Conservation (phyloP, 2,888 invertebrate genomes). For the Nemotelus pantherinus region DNA sequence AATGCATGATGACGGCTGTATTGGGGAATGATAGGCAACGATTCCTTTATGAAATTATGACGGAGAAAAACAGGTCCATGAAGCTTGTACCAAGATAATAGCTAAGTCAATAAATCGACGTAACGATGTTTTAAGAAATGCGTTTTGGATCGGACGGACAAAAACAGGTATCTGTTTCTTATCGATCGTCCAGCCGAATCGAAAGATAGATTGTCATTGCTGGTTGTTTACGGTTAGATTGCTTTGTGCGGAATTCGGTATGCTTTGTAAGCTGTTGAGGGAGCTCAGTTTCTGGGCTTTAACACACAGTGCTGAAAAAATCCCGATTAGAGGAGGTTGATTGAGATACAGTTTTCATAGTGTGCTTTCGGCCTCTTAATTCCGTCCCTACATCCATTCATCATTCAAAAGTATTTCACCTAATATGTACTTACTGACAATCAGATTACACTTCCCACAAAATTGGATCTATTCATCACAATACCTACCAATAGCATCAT, state of each 20-base stretch:
- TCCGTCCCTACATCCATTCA: no score
- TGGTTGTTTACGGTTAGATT: neutral
- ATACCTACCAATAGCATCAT: neutral
- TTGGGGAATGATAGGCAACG: conserved; percentile 38
- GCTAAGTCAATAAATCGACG: conserved; percentile 41
- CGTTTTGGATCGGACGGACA: neutral
- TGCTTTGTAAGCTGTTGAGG: no score
- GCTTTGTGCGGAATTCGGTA: neutral
- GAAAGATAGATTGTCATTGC: conserved; percentile 1
- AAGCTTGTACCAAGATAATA: conserved; percentile 23
- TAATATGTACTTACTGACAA: neutral
- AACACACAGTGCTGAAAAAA: no score
- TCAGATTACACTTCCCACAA: conserved; percentile 18
- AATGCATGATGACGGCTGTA: conserved; percentile 16
- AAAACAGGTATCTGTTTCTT: conserved; percentile 32
- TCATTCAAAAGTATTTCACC: no score
- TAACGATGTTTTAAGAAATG: neutral
- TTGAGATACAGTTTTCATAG: no score
- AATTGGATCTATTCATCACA: conserved; percentile 18
- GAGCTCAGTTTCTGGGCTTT: no score
- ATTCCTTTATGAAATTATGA: conserved; percentile 39
- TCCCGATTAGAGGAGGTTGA: no score
- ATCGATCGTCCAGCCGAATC: neutral
- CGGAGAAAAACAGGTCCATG: conserved; percentile 33
- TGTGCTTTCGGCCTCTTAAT: no score